Base-by-base conservation (phyloP, 2,888 invertebrate genomes). In the Dynastes maya region DNA sequence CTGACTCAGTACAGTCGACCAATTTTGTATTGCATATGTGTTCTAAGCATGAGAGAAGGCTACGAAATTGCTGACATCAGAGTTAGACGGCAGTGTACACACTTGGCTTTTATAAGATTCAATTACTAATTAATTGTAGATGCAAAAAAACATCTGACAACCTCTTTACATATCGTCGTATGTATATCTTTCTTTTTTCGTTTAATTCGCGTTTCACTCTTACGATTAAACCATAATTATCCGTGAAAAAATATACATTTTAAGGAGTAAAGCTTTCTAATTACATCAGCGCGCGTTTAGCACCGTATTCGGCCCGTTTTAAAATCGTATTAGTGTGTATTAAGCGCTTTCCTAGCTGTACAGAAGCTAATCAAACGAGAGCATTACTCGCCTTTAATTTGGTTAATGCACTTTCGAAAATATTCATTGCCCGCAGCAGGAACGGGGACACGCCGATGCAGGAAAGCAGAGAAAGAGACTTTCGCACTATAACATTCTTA, bases 331-430 rank as follows among this genome's bases (percentile, higher is more conserved):
- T 11, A 11, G 13, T 63, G 5, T 13, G 32, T 63, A 32, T 32
- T 32, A 32, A 32, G 63, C 32, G 55, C 55, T 63, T 32, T 63
- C 63, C 45, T 67, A 16, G 45, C 22, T 45, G n/a, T 67, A 27
- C 67, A 45, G 13, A 3, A 40, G 29, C 13, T 72, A 58, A 13
- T 40, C 22, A 58, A 37, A 40, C 58, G 55, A 58, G 16, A 40
- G 8, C 32, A 53, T 70, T 72, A 72, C 58, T 72, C 22, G 58
- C 16, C 11, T 72, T 22, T 40, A 72, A 72, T 58, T 72, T 61
- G 29, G 72, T 58, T 70, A 72, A 72, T 72, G 58, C 58, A 58
- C 58, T 58, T 72, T 58, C 58, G 58, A 72, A 58, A 58, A 72
- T 40, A 58, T 72, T 58, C 58, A 58, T 58, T 2, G 37, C 58